Evolutionary conservation across 2,113 vertebrate species (phyloP), one percentile per base, ranked within the genome.

Genomic region (Cromileptes altivelis): DNA sequence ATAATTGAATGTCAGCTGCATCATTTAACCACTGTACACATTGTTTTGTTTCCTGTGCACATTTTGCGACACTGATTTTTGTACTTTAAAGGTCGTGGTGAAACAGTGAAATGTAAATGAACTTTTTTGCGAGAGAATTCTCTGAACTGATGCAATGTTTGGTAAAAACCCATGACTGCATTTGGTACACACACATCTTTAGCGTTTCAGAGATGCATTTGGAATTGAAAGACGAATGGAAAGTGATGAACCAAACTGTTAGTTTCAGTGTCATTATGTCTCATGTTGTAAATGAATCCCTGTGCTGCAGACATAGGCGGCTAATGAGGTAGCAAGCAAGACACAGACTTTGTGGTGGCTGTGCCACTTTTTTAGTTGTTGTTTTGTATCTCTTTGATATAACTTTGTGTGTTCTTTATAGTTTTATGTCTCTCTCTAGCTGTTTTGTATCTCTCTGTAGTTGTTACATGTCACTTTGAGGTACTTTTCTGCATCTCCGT

Each of bases 121-220:
- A n/a, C 6, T 37, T 5, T 57, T 64, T 71, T 33, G 27, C 5
- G 0, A 23, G 62, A 50, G 27, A 27, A 63, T 10, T 40, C 42
- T 18, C 4, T 52, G 40, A 73, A 55, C 6, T n/a, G 30, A 64
- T 25, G 57, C 21, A 55, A 27, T 49, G 33, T 49, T 63, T 68
- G 47, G 57, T 57, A n/a, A 37, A 76, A 82, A 70, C n/a, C 30
- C 42, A 42, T 17, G 18, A 18, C 58, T 15, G 37, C 37, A 56
- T 25, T 11, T 47, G 18, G 25, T 71, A n/a, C 27, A 42, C 63
- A 55, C 52, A 70, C 33, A 57, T 53, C 10, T 8, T 62, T 19
- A 21, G 19, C 11, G 5, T 40, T 58, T 58, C 77, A 52, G 45
- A 5, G 19, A n/a, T 50, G 27, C 9, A 25, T 58, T 52, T 18